Evolutionary conservation across 2,797 vertebrate genomes (phyloP).

Genomic region (Mus minutoides): DNA sequence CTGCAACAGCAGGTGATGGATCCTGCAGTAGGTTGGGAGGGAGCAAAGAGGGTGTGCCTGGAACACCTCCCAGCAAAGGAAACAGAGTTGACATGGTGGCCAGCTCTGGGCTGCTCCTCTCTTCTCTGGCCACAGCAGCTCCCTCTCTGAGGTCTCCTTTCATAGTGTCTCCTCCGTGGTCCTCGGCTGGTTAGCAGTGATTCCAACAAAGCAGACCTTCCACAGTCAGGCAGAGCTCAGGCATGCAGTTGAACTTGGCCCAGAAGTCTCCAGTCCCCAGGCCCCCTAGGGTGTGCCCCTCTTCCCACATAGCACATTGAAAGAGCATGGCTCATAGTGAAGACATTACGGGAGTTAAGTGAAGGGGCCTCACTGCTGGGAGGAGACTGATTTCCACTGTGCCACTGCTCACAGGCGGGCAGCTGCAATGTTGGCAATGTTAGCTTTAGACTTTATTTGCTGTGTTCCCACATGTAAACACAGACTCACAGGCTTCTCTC

Average conservation of each 20-base stretch:
- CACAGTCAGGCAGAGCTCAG: neutral
- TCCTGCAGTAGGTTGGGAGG: no score
- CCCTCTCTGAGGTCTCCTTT: neutral
- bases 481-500: neutral
- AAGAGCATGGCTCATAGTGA: neutral
- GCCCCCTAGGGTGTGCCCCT: neutral
- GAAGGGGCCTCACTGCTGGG: no score
- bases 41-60: neutral
- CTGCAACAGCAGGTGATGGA: neutral
- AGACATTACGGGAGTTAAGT: neutral
- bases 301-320: neutral
- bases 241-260: no score
- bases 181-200: neutral
- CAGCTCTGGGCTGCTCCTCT: neutral
- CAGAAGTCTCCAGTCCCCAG: neutral
- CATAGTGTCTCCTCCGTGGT: neutral
- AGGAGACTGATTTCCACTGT: accelerated
- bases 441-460: neutral
- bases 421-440: accelerated
- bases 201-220: neutral
- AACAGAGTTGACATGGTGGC: neutral
- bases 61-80: neutral
- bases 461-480: neutral
- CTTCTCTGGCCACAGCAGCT: no score
- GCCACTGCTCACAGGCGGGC: accelerated